A percentile compares a stretch with the other conserved stretches of the same genome.
Conservation (phyloP, 2,888 invertebrate genomes). For the Pseudococcus viburni region DNA sequence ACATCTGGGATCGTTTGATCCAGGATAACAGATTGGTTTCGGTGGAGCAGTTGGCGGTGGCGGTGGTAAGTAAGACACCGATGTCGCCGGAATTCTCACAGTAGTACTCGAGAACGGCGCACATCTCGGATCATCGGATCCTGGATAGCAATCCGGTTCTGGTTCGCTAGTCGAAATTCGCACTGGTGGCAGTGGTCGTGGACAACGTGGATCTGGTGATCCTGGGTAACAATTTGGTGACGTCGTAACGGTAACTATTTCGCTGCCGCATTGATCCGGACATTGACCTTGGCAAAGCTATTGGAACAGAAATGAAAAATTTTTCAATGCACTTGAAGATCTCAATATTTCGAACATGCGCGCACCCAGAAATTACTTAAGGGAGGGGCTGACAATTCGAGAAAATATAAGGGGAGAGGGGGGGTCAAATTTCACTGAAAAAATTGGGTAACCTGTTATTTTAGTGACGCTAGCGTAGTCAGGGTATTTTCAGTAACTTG, state of each 20-base stretch:
- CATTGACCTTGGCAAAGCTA: conserved; percentile 61
- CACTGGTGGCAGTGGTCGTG: conserved; percentile 68
- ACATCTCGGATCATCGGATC: conserved; percentile 71
- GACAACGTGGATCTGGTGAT: conserved; percentile 68
- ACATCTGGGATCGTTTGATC: conserved; percentile 65
- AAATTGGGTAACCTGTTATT: too few species aligned
- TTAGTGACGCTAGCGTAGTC: too few species aligned
- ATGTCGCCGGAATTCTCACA: conserved; percentile 69
- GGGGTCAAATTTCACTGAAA: too few species aligned
- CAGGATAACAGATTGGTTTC: conserved; percentile 70
- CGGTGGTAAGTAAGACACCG: conserved; percentile 70
- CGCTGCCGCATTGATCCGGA: conserved; percentile 45
- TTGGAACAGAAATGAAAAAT: not conserved
- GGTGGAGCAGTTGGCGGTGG: conserved; percentile 69
- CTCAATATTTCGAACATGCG: too few species aligned
- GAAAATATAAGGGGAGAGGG: too few species aligned
- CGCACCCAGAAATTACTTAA: too few species aligned
- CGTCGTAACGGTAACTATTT: not conserved
- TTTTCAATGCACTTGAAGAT: not conserved
- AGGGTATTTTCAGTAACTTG: too few species aligned
- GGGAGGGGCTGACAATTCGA: too few species aligned
- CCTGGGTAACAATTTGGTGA: conserved; percentile 71
- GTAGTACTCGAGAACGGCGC: conserved; percentile 69
- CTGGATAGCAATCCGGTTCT: conserved; percentile 71
- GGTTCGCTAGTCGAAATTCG: conserved; percentile 68